Percentiles rank a stretch among this genome's conserved stretches.
phyloP scores from a whole-genome alignment of 2,113 vertebrate genomes.

The Candoia aspera region DNA sequence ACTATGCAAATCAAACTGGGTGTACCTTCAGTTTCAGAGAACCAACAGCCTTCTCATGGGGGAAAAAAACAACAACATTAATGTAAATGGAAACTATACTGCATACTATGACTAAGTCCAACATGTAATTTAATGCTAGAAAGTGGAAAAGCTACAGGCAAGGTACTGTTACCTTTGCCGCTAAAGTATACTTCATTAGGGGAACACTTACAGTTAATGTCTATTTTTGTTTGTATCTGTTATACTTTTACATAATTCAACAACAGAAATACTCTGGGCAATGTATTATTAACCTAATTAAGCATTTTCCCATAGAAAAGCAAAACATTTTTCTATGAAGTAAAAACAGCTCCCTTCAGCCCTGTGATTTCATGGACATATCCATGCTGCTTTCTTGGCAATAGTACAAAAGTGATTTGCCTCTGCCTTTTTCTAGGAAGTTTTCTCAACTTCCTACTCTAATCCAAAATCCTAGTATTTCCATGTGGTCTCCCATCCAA shows the following conservation, averaged over 20 bases:
- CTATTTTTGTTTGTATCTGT: neutral
- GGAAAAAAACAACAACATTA: conserved; percentile 20
- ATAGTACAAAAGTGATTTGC: neutral
- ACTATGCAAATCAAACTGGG: conserved; percentile 49
- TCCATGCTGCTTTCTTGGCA: neutral
- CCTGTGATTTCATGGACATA: neutral
- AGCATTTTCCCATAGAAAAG: neutral
- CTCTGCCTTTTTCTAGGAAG: neutral
- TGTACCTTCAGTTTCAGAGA: neutral
- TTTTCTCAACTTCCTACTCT: neutral
- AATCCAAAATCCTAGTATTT: neutral
- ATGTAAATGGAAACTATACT: neutral
- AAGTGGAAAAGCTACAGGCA: neutral
- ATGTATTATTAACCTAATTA: neutral
- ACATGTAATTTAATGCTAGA: neutral
- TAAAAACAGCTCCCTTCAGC: neutral
- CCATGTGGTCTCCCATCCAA: neutral
- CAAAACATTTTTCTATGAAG: neutral
- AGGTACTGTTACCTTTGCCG: neutral
- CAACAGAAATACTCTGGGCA: neutral
- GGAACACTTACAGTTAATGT: neutral
- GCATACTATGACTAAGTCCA: neutral
- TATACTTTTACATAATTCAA: neutral
- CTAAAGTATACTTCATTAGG: neutral
- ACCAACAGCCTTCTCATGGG: conserved; percentile 26